These are phyloP conservation scores for Coreoperca whiteheadi DNA, from an alignment of 2,113 vertebrate genomes.

Conservation along the genomic window DNA sequence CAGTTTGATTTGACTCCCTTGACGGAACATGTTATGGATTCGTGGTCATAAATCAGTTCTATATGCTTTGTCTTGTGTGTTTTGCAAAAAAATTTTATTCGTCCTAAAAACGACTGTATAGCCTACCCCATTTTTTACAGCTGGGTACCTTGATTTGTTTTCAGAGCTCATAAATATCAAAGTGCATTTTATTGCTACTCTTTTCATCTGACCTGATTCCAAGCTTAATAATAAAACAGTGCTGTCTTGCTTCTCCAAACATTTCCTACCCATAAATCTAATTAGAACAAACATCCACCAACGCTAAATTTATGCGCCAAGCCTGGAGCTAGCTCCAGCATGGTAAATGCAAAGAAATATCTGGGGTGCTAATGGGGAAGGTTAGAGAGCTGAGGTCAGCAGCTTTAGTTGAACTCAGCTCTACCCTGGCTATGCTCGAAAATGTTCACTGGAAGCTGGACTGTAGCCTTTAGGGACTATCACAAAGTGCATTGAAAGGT, in stretches of 20 bases:
- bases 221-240: conserved; percentile 73
- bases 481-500: conserved; percentile 65
- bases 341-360: conserved; percentile 74
- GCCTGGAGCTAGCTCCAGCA: conserved; percentile 66
- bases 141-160: conserved; percentile 56
- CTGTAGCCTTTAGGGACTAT: conserved; percentile 60
- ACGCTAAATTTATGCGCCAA: conserved; percentile 72
- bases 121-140: conserved; percentile 43
- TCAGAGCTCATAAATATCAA: conserved; percentile 71
- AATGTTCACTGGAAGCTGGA: conserved; percentile 64
- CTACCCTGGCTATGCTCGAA: conserved; percentile 33
- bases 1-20: conserved; percentile 12
- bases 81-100: conserved; percentile 36
- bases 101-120: conserved; percentile 20
- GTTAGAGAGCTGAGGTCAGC: conserved; percentile 81
- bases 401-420: conserved; percentile 66
- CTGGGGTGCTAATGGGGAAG: conserved; percentile 71
- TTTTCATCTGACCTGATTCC: conserved; percentile 76
- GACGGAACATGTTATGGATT: background rate
- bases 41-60: background rate
- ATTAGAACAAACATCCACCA: conserved; percentile 78
- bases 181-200: conserved; percentile 64
- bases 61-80: conserved; percentile 11
- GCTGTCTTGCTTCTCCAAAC: conserved; percentile 71
- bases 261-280: conserved; percentile 78